Conservation (phyloP, 2,797 vertebrate genomes). For the Linurgus olivaceus region DNA sequence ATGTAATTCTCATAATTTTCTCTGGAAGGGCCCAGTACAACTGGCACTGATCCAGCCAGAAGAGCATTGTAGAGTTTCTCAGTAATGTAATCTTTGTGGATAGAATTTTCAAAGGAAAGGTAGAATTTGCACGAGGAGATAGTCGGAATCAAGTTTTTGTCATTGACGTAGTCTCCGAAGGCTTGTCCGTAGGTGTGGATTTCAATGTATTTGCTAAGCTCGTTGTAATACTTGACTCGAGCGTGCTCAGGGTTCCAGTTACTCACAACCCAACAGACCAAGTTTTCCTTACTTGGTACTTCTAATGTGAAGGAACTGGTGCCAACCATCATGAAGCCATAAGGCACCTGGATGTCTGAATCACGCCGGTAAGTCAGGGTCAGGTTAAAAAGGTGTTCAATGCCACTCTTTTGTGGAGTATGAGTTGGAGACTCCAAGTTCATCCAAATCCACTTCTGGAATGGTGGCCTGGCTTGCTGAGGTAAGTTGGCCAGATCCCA, state of each 20-base stretch:
- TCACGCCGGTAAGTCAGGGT: constrained; percentile 96
- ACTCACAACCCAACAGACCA: constrained; percentile 98
- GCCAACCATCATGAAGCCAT: constrained; percentile 87
- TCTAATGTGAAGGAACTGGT: constrained; percentile 88
- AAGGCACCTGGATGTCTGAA: constrained; percentile 97
- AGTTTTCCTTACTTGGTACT: constrained; percentile 89
- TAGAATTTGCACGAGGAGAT: constrained; percentile 97
- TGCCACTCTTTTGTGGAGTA: constrained; percentile 89
- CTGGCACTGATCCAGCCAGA: constrained; percentile 91
- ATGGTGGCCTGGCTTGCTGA: constrained; percentile 85
- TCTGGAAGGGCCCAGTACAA: constrained; percentile 90
- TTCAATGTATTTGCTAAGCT: constrained; percentile 94
- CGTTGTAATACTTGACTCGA: constrained; percentile 96
- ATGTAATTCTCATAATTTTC: constrained; percentile 98
- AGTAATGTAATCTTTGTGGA: constrained; percentile 97
- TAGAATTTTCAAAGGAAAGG: constrained; percentile 96
- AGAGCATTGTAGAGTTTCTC: constrained; percentile 98
- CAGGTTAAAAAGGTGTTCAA: constrained; percentile 94
- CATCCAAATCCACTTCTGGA: constrained; percentile 99
- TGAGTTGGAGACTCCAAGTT: constrained; percentile 96
- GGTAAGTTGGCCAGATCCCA: constrained; percentile 94
- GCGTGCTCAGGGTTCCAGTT: constrained; percentile 97
- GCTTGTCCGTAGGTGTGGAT: constrained; percentile 94
- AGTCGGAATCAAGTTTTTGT: constrained; percentile 92
- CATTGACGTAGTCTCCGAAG: constrained; percentile 90